Evolutionary conservation across 2,888 invertebrate genomes (phyloP), one percentile per base, ranked within the genome.

Genomic region (Epinotia brunnichana): DNA sequence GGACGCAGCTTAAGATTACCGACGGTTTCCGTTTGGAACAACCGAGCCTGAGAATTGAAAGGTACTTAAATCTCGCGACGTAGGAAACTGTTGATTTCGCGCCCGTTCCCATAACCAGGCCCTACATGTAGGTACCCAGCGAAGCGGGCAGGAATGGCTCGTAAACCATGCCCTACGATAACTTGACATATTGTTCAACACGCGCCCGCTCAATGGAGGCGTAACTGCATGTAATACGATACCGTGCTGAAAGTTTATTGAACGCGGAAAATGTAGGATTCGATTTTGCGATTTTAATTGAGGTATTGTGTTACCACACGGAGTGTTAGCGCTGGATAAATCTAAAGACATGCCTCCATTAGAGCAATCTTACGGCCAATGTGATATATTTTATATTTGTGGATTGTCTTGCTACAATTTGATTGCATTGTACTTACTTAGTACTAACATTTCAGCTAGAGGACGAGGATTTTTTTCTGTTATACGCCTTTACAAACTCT

Each of bases 161-260:
- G 84, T 89, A 86, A 89, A 88, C 75, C 75, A 74, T 68, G 69
- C 75, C 74, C 70, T 73, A 79, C 86, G 83, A 87, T 86, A 87
- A 84, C 84, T 81, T 87, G 89, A 87, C 87, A 88, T 83, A 80
- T 84, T 84, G 82, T 86, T 86, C 83, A 88, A 85, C 86, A 85
- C 81, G 82, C 80, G 68, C 73, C 61, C 66, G 69, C 74, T 53
- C 74, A 68, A 75, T 73, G 70, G 69, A 74, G 74, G 73, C 67
- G 61, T 79, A 71, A 79, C 78, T 80, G 75, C 75, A 73, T 77
- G 78, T 77, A 80, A 81, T 79, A 76, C 73, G 77, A 80, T 77
- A 74, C 56, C n/a, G 15, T 60, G 64, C 51, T 66, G 67, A 73
- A 73, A 73, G 57, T 61, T 71, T 59, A 63, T 57, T 59, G 51